Conservation (phyloP, 64 coral and sea anemone genomes). For the Montipora sp. region DNA sequence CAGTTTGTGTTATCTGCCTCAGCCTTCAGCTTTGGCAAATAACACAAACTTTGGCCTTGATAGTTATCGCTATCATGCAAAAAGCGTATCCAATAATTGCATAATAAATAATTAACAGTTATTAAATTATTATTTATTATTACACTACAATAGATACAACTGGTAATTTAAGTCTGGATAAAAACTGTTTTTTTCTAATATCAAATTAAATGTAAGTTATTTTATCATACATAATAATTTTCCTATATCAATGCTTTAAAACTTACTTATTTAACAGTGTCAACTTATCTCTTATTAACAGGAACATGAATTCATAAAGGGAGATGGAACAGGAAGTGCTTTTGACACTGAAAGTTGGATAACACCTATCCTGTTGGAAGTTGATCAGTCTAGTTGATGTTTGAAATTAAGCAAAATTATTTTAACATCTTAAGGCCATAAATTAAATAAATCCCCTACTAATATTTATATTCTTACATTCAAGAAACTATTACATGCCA, state of each 20-base stretch:
- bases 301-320: slow-evolving; percentile 38
- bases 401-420: background rate
- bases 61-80: too few relatives aligned
- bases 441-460: background rate
- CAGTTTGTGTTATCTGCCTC: too few relatives aligned
- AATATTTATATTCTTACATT: slow-evolving; percentile 25
- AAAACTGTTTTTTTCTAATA: too few relatives aligned
- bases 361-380: slow-evolving; percentile 24
- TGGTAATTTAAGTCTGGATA: too few relatives aligned
- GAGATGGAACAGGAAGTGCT: background rate
- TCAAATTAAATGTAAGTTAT: too few relatives aligned
- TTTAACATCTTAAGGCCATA: background rate
- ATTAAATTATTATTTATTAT: too few relatives aligned
- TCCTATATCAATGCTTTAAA: background rate
- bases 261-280: background rate
- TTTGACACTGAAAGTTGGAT: slow-evolving; percentile 45
- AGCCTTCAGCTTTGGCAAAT: too few relatives aligned
- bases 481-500: background rate
- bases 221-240: too few relatives aligned
- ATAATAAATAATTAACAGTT: too few relatives aligned
- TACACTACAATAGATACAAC: too few relatives aligned
- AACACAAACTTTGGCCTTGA: too few relatives aligned
- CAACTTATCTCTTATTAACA: background rate
- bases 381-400: slow-evolving; percentile 23
- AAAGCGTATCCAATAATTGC: too few relatives aligned